Conservation (phyloP, 2,797 vertebrate genomes). For the Microctenopoma stevenorrisi region DNA sequence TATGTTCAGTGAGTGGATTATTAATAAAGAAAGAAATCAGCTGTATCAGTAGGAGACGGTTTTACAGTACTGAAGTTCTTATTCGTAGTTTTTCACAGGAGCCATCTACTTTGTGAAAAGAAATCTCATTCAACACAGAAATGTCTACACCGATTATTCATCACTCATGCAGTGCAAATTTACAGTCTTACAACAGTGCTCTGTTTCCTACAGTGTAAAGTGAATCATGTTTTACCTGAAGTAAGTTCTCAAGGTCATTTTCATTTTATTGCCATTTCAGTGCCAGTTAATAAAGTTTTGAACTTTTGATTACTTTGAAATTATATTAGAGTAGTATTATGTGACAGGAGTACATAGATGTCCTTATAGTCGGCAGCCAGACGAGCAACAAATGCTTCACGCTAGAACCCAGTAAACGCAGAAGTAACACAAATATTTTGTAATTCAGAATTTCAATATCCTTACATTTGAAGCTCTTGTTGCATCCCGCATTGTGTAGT, state of each 20-base stretch:
- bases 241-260: background rate
- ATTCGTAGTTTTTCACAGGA: background rate
- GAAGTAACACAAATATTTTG: background rate
- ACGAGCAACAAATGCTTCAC: background rate
- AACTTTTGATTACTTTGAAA: background rate
- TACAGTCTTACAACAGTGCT: background rate
- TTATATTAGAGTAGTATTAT: background rate
- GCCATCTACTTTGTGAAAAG: background rate
- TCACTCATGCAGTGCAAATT: slow-evolving; percentile 17
- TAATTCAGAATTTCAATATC: slow-evolving; percentile 6
- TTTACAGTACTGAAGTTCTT: slow-evolving; percentile 1
- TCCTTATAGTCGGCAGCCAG: background rate
- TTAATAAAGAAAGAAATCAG: background rate
- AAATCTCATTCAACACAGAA: slow-evolving; percentile 11
- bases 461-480: slow-evolving; percentile 83
- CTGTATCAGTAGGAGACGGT: background rate
- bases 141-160: slow-evolving; percentile 10
- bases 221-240: slow-evolving; percentile 17
- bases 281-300: rapidly evolving
- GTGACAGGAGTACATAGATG: background rate
- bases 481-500: slow-evolving; percentile 85
- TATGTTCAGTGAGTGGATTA: background rate
- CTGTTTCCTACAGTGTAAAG: slow-evolving; percentile 1
- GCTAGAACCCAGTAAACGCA: background rate
- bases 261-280: too few species aligned